phyloP scores from a whole-genome alignment of 37 sponge, comb jelly and placozoan genomes.

The Tethya wilhelma region DNA sequence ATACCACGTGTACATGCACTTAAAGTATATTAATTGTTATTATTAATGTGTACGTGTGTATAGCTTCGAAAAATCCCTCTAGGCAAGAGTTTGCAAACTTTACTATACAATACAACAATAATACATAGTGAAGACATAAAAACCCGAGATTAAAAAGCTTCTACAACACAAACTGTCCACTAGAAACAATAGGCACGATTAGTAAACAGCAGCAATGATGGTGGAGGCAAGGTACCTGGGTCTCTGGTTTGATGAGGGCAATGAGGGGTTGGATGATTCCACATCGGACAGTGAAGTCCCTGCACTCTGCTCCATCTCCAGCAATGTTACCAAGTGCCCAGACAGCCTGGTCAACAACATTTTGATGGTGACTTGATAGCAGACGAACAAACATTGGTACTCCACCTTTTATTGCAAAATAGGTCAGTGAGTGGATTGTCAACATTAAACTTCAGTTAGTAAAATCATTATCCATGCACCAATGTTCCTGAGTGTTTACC shows the following conservation, averaged over 20 bases:
- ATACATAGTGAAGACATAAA: too few relatives aligned
- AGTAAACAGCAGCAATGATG: background rate
- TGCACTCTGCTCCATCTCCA: constrained; percentile 89
- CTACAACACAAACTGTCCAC: background rate
- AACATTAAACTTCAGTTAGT: too few relatives aligned
- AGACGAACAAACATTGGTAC: constrained; percentile 86
- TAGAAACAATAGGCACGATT: background rate
- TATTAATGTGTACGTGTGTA: too few relatives aligned
- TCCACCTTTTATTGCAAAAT: constrained; percentile 77
- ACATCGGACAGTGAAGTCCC: constrained; percentile 78
- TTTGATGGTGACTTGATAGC: constrained; percentile 59
- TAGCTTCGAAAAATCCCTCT: too few relatives aligned
- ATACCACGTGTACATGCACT: background rate
- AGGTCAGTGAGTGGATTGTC: too few relatives aligned
- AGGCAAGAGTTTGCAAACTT: too few relatives aligned
- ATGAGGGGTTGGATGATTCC: constrained; percentile 88
- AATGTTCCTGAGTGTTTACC: too few relatives aligned
- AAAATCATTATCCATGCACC: too few relatives aligned
- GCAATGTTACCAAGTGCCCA: constrained; percentile 98
- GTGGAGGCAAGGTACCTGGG: constrained; percentile 2
- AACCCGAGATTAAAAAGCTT: background rate
- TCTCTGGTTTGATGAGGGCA: constrained; percentile 56
- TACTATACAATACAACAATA: too few relatives aligned
- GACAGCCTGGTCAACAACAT: constrained; percentile 93
- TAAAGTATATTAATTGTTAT: background rate